Base-by-base conservation (phyloP, 2,888 invertebrate species). In the Volucella bombylans region DNA sequence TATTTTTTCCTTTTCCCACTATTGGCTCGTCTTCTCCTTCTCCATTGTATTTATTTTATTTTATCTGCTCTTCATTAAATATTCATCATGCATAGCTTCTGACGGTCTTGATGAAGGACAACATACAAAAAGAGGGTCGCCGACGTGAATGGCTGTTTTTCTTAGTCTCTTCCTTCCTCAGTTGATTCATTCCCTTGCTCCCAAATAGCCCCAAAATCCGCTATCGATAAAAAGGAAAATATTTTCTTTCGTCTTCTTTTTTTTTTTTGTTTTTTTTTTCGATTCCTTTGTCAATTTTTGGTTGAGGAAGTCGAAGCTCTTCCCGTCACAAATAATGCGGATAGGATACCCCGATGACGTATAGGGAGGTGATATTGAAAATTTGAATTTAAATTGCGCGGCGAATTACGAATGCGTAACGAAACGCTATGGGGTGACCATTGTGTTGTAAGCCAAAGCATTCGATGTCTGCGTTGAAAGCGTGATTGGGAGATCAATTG, bases 381-480 rank as follows among this genome's bases (percentile, higher is more conserved):
- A 79, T 79, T 79, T 71, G 59, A 79, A 79, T 79, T 59, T 72
- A 79, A 79, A 79, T 79, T 79, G 59, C 71, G 71, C 65, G 65
- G 23, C 52, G 72, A 57, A 59, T 79, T 72, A 76, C 52, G 59
- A 68, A 61, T 47, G 43, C 64, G 57, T 43, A 18, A 43, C 38
- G 61, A 43, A 59, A 50, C 8, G 23, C 41, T 49, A 50, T 12
- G 74, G 49, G 74, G 77, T 69, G 77, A 68, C 77, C 62, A 69
- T 68, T 62, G 55, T 49, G 31, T 31, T 31, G 31, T 31, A 31
- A 31, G n/a, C 31, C 39, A 43, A 47, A 43, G n/a, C 65, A 50
- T 23, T 64, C 41, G 41, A 62, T 49, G 62, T 69, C 62, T 77
- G 61, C 47, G 47, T 62, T 45, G 31, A 31, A 57, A 64, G 78